Conservation (phyloP, 1,140 invertebrate genomes). For the Aphaenogaster floridana region DNA sequence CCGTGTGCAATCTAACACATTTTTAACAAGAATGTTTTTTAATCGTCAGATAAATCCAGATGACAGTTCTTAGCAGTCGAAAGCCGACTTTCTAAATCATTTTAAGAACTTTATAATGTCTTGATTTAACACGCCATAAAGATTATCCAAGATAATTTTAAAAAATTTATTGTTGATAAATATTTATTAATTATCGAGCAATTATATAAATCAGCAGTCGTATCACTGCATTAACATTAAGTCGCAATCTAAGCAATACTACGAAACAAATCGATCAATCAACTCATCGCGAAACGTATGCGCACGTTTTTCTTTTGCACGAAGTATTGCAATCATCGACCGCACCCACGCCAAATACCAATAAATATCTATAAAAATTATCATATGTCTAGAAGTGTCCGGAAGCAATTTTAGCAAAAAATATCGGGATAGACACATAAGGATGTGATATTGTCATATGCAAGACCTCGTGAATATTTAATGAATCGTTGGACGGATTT, state of each 20-base stretch:
- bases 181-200: conserved; percentile 13
- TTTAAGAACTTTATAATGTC: conserved; percentile 7
- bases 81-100: conserved; percentile 32
- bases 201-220: conserved; percentile 20
- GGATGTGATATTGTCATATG: conserved; percentile 21
- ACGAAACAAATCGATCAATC: conserved; percentile 22
- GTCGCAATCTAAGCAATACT: not conserved
- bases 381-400: conserved; percentile 10
- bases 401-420: conserved; percentile 26
- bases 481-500: not conserved
- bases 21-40: conserved; percentile 21
- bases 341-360: conserved; percentile 12
- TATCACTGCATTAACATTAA: not conserved
- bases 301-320: not conserved
- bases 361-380: conserved; percentile 38
- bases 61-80: not conserved
- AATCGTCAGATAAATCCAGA: not conserved
- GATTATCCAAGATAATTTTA: not conserved
- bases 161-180: conserved; percentile 31
- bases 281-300: not conserved
- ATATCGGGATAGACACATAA: not conserved
- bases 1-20: not conserved
- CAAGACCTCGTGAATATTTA: conserved; percentile 62
- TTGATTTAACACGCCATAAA: conserved; percentile 1
- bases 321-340: conserved; percentile 34